phyloP scores from a whole-genome alignment of 2,888 invertebrate species.

The Myathropa florea region DNA sequence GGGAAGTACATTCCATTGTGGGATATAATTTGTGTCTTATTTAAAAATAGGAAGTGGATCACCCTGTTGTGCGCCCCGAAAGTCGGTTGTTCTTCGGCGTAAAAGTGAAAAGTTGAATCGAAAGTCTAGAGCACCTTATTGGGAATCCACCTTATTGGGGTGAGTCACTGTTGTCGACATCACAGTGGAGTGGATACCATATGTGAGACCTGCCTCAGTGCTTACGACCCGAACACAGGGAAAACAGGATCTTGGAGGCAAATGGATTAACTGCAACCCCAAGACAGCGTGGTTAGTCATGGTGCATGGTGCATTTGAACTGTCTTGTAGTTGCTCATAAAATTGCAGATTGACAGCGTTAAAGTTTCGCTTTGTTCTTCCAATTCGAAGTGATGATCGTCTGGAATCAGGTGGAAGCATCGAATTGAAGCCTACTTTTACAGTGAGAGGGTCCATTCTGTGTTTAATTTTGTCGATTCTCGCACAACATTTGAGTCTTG shows the following conservation, averaged over 20 bases:
- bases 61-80: neutral
- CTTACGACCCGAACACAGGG: neutral
- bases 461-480: no score
- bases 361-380: neutral
- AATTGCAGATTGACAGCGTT: neutral
- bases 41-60: neutral
- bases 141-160: neutral
- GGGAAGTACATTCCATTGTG: neutral
- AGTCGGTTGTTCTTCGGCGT: neutral
- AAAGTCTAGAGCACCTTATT: neutral
- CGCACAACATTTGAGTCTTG: no score
- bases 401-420: no score
- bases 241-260: neutral
- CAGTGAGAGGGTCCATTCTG: no score
- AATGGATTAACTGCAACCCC: neutral
- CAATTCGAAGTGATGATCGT: neutral
- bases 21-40: neutral
- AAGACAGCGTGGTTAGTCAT: neutral
- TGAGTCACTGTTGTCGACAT: neutral
- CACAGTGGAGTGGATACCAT: neutral
- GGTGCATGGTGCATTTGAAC: no score
- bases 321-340: no score
- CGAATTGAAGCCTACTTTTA: no score
- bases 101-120: neutral
- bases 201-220: neutral